Conservation (phyloP, 2,888 invertebrate genomes). For the Rhaphigaster nebulosa region DNA sequence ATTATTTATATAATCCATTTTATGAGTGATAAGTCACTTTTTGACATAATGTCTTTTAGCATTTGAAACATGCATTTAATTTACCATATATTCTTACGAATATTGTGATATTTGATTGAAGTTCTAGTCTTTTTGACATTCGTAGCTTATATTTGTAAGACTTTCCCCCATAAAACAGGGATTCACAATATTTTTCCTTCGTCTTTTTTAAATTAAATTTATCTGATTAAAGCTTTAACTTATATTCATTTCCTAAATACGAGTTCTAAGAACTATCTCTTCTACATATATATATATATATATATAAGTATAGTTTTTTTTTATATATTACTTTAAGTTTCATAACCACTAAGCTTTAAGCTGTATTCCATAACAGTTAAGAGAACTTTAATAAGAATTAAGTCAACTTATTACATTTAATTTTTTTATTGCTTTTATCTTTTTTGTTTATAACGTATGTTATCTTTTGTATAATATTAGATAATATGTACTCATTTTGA, state of each 20-base stretch:
- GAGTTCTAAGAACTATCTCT: constrained; percentile 32
- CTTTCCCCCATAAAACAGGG: constrained; percentile 36
- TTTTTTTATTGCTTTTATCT: neutral
- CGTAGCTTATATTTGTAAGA: constrained; percentile 52
- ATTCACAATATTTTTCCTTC: constrained; percentile 7
- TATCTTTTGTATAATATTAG: neutral
- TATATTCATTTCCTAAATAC: constrained; percentile 7
- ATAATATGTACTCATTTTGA: neutral
- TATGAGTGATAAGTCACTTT: constrained; percentile 36
- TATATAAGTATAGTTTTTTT: neutral
- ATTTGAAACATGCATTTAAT: constrained; percentile 58
- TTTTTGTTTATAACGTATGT: neutral
- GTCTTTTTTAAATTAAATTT: neutral
- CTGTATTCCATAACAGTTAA: neutral
- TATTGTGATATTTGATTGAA: constrained; percentile 59
- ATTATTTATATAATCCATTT: constrained; percentile 52
- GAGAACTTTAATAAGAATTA: neutral
- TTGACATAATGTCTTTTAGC: constrained; percentile 49
- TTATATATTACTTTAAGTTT: neutral
- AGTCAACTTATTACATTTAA: neutral
- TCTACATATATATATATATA: neutral
- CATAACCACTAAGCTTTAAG: neutral
- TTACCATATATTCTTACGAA: constrained; percentile 54
- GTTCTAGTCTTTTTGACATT: constrained; percentile 60
- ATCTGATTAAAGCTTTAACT: constrained; percentile 38